Base-by-base conservation (phyloP, 2,888 invertebrate species). In the Creontiades dilutus region DNA sequence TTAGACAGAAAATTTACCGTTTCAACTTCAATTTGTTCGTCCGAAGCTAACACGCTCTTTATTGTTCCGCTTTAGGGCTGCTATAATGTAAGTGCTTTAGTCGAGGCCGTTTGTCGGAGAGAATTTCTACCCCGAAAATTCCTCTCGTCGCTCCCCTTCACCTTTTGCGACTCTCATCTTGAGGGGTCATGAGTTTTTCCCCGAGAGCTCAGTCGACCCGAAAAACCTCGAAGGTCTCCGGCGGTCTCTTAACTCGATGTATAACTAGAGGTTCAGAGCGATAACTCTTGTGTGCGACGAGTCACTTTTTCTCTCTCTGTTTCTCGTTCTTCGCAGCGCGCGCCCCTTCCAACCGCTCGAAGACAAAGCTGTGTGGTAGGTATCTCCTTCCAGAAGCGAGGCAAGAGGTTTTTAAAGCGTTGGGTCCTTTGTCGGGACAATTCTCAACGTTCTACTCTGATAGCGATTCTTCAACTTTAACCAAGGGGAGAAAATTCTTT, bases 1-100 rank as follows among this genome's bases (percentile, higher is more conserved):
- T 68, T 23, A 68, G 23, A 68, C 19, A 23, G 68, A 68, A 68
- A 68, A 68, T 68, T 23, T 68, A 68, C 68, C 68, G 68, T 68
- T 68, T 68, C 68, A 68, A 68, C 68, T 68, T 68, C 68, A 68
- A 68, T 68, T 68, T 68, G 68, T 23, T 68, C 68, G 23, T 68
- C 68, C 68, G 68, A 68, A 13, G 23, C 68, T 68, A 68, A 68
- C 68, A 68, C 68, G 19, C 68, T 23, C 68, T 68, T 68, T 68
- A 68, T 23, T 23, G 68, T 68, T 23, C 68, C 68, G 68, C 23
- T 61, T n/a, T 19, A 23, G 68, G 23, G 23, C 5, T 68, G 23
- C 68, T 19, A 37, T 37, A 68, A 68, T 68, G 68, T 68, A 68
- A 68, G 68, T 68, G 23, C 68, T 68, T 68, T 19, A 68, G 68